These are phyloP conservation scores for Oopsacas minuta DNA, from an alignment of 37 sponge, comb jelly and placozoan genomes.

Conservation along the genomic window DNA sequence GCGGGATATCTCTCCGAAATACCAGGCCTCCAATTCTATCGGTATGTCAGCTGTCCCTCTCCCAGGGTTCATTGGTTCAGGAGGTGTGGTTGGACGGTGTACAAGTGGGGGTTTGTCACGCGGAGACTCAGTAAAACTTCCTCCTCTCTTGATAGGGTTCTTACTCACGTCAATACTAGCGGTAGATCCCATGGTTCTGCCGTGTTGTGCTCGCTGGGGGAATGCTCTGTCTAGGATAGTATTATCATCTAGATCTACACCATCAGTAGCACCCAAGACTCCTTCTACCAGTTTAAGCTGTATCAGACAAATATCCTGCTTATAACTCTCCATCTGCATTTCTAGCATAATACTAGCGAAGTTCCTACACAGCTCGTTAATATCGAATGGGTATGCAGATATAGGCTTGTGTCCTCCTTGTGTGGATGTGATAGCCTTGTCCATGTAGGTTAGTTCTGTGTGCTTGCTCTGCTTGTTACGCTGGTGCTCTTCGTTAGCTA, in stretches of 20 bases:
- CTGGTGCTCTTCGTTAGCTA: not conserved
- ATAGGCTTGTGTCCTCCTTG: constrained; percentile 4
- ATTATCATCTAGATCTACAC: not conserved
- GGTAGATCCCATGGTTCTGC: not conserved
- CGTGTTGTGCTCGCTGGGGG: not conserved
- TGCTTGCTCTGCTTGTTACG: not conserved
- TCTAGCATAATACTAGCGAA: not conserved
- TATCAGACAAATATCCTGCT: not conserved
- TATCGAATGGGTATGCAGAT: not conserved
- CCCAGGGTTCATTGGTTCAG: not conserved
- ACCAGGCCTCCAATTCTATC: constrained; percentile 75
- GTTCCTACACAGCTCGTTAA: not conserved
- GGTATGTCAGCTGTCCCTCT: constrained; percentile 21
- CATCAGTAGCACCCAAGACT: not conserved
- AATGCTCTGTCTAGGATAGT: not conserved
- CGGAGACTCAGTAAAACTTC: not conserved
- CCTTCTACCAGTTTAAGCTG: not conserved
- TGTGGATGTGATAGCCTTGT: not conserved
- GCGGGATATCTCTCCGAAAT: constrained; percentile 58
- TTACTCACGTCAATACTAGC: not conserved
- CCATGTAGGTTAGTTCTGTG: constrained; percentile 13
- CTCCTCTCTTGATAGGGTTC: not conserved
- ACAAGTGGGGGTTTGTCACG: not conserved
- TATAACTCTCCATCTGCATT: constrained; percentile 6
- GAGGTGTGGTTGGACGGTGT: not conserved